phyloP scores from a whole-genome alignment of 1,140 invertebrate species.

The Meteorus sp. region DNA sequence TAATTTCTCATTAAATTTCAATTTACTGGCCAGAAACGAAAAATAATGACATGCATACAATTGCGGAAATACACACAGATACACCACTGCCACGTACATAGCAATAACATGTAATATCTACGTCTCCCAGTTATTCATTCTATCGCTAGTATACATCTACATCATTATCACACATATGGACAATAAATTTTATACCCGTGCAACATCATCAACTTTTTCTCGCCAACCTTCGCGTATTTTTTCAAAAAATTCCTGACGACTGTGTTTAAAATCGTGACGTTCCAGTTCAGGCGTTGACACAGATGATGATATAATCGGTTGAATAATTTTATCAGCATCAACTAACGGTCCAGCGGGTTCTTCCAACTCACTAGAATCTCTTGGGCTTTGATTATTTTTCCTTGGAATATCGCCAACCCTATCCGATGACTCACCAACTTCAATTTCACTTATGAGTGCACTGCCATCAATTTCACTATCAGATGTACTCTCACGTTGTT shows the following conservation, averaged over 20 bases:
- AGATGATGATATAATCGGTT: too few species aligned
- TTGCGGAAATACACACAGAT: too few species aligned
- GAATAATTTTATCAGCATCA: too few species aligned
- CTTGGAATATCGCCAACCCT: not conserved
- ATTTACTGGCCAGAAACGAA: not conserved
- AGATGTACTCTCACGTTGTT: not conserved
- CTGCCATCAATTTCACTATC: constrained; percentile 9
- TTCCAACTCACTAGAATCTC: too few species aligned
- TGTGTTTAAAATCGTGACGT: constrained; percentile 12
- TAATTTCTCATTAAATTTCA: not conserved
- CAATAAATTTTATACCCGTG: constrained; percentile 58
- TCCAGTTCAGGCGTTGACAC: constrained; percentile 12
- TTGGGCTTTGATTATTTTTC: too few species aligned
- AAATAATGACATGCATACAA: constrained; percentile 11
- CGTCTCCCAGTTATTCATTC: too few species aligned
- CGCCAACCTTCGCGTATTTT: constrained; percentile 61
- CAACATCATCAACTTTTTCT: constrained; percentile 62
- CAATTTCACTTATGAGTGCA: constrained; percentile 7
- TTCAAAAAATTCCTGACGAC: constrained; percentile 58
- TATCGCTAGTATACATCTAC: too few species aligned
- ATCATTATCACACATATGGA: not conserved
- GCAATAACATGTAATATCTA: too few species aligned
- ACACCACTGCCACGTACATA: too few species aligned
- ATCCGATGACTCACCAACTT: not conserved
- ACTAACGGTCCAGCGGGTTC: too few species aligned